Evolutionary conservation across 2,113 vertebrate genomes (phyloP).

Genomic region (Ameiurus melas): DNA sequence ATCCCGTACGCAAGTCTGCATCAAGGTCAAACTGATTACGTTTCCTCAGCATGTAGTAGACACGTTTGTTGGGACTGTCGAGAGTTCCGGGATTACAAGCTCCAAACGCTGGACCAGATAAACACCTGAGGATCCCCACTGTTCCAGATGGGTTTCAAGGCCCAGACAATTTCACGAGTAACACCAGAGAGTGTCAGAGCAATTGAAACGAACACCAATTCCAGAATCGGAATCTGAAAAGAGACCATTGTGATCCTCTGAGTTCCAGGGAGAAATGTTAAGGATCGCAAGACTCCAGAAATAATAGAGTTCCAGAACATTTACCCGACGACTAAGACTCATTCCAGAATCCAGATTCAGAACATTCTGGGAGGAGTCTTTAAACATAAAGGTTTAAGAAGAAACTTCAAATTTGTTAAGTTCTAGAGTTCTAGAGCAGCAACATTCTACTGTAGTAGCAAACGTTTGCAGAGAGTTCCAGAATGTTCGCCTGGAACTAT

Average conservation of each 20-base stretch:
- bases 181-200: not conserved
- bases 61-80: not conserved
- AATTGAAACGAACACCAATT: not conserved
- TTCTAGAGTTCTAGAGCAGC: not conserved
- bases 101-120: not conserved
- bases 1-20: not conserved
- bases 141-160: not conserved
- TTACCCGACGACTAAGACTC: not conserved
- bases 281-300: not conserved
- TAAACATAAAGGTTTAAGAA: not conserved
- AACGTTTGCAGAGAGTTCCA: not conserved
- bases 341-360: not conserved
- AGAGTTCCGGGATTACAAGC: not conserved
- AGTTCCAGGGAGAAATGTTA: not conserved
- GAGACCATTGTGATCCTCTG: not conserved
- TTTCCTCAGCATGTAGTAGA: not conserved
- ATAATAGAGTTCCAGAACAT: not conserved
- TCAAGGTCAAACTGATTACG: not conserved
- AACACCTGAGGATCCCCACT: not conserved
- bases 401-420: not conserved
- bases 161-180: not conserved
- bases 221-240: not conserved
- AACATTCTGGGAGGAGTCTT: not conserved
- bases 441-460: not conserved
- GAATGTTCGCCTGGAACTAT: too few relatives aligned